phyloP scores from a whole-genome alignment of 2,888 invertebrate genomes.

The Polyommatus iphigenia region DNA sequence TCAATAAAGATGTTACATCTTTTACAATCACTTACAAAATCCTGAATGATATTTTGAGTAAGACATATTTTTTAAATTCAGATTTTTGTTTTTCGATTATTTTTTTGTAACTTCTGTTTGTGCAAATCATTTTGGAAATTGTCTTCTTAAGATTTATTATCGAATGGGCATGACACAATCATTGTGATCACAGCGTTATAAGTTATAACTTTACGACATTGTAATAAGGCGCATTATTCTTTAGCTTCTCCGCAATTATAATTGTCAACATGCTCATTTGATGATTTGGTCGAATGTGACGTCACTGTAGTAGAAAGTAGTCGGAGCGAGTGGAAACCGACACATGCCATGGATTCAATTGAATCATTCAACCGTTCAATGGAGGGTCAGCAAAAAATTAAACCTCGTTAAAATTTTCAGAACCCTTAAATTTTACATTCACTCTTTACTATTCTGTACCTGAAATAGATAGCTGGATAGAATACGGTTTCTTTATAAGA shows the following conservation, averaged over 20 bases:
- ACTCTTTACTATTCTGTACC: too few species aligned
- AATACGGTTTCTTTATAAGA: too few species aligned
- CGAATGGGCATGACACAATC: not conserved
- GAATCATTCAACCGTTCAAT: conserved; percentile 66
- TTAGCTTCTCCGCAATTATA: not conserved
- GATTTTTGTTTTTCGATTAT: too few species aligned
- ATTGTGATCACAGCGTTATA: not conserved
- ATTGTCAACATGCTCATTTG: conserved; percentile 41
- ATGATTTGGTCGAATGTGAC: conserved; percentile 68
- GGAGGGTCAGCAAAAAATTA: conserved; percentile 51
- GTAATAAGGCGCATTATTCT: not conserved
- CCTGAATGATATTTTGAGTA: too few species aligned
- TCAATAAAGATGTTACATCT: not conserved
- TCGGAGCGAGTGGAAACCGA: conserved; percentile 55
- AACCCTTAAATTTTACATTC: not conserved
- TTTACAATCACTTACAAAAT: too few species aligned
- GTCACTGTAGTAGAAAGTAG: conserved; percentile 62
- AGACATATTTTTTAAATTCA: too few species aligned
- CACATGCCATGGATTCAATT: conserved; percentile 73
- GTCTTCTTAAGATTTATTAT: not conserved
- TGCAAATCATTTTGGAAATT: not conserved
- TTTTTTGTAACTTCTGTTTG: not conserved
- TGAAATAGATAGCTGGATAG: too few species aligned
- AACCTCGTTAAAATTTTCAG: not conserved
- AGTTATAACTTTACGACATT: not conserved